A percentile compares a stretch with the other conserved stretches of the same genome.
These are phyloP conservation scores for Flexamia atlantica DNA, from an alignment of 2,888 invertebrate species.

Conservation along the genomic window DNA sequence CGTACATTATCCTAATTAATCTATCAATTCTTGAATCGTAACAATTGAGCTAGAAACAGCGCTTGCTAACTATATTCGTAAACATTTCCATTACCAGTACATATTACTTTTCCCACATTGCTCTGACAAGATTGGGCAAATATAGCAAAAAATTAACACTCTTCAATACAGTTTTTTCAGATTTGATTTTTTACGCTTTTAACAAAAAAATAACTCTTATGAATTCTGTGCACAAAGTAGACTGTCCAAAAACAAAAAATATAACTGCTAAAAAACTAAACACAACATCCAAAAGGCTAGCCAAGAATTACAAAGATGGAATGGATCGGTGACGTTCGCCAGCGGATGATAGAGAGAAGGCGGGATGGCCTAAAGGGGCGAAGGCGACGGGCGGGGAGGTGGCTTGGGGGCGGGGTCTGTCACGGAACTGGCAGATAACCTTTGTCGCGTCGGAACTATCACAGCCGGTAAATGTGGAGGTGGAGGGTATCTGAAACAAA, in stretches of 20 bases:
- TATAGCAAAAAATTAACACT: neutral
- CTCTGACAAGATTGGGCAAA: constrained; percentile 43
- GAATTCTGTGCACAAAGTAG: constrained; percentile 43
- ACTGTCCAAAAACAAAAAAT: constrained; percentile 14
- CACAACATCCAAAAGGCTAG: constrained; percentile 58
- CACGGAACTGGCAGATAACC: constrained; percentile 66
- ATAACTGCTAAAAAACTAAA: constrained; percentile 49
- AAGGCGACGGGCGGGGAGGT: constrained; percentile 39
- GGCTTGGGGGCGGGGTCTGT: constrained; percentile 57
- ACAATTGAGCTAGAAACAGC: constrained; percentile 48
- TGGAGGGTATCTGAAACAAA: constrained; percentile 67
- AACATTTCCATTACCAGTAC: constrained; percentile 44
- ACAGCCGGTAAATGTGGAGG: constrained; percentile 68
- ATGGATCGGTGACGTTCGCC: constrained; percentile 46
- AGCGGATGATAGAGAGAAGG: constrained; percentile 51
- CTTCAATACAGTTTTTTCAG: constrained; percentile 13
- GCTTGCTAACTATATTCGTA: constrained; percentile 25
- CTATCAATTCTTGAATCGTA: constrained; percentile 30
- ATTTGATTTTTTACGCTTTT: neutral
- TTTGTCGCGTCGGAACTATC: constrained; percentile 68
- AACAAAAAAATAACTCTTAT: constrained; percentile 13
- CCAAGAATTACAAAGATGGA: constrained; percentile 59
- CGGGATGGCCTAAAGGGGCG: constrained; percentile 40
- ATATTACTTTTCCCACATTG: neutral
- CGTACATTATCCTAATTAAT: constrained; percentile 36